Base-by-base conservation (phyloP, 1,140 invertebrate genomes). In the Laupala kohalensis region DNA sequence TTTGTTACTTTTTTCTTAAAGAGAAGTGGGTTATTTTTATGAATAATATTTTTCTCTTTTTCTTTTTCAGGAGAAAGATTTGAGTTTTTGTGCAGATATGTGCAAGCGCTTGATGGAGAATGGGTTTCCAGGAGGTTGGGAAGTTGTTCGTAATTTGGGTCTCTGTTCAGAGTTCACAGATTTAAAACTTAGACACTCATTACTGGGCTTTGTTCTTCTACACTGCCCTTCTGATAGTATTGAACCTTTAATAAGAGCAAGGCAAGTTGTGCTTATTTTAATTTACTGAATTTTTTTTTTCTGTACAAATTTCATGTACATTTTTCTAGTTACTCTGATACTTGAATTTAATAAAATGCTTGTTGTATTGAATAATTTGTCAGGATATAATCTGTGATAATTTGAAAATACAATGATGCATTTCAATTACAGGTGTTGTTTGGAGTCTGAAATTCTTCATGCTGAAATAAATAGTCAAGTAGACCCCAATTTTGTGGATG, bases 151-250 rank as follows among this genome's bases (percentile, higher is more conserved):
- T 29, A 77, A 81, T 71, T 78, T 88, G 25, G 86, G 83, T 24
- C 78, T 79, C 67, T 80, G 80, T 74, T 78, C 82, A 68, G 77
- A 82, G 67, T 87, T 83, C 76, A 70, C 76, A 25, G 81, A 87
- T 76, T 78, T 86, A n/a, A 73, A 78, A 74, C 79, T 84, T 72
- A 84, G 82, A 75, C 80, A 80, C 74, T 78, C 77, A 25, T 80
- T 86, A 74, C 76, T 87, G 70, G 83, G 82, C 73, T 88, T 86
- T 79, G 82, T 83, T 4, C 76, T 87, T 72, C 83, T 82, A 67
- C 81, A 85, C 75, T 87, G 86, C 74, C 78, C 81, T 23, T 77
- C 78, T 67, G 83, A 86, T 74, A 81, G 84, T 74, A 78, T 87
- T 2, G 81, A 85, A 76, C 79, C 81, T 25, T 80, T 85, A 9